phyloP scores from a whole-genome alignment of 2,797 vertebrate genomes.

The Alcedo atthis region DNA sequence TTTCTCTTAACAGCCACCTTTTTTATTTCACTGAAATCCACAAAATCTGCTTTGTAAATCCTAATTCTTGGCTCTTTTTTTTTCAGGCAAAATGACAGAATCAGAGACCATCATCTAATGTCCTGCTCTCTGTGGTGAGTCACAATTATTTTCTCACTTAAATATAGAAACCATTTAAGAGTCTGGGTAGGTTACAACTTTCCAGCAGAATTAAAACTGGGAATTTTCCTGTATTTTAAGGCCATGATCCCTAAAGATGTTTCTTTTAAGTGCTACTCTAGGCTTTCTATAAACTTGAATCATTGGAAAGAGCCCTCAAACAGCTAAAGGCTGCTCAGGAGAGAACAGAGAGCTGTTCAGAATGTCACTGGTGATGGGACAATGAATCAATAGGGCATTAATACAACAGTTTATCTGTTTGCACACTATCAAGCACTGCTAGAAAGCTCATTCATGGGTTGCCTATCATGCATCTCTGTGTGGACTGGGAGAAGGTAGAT shows the following conservation, averaged over 20 bases:
- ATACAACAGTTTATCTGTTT: background rate
- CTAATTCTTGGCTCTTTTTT: background rate
- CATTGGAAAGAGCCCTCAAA: background rate
- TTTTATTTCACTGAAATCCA: background rate
- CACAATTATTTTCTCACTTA: constrained; percentile 22
- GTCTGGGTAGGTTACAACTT: background rate
- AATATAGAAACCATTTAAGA: background rate
- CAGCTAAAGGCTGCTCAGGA: background rate
- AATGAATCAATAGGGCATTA: background rate
- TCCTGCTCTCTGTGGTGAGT: constrained; percentile 2
- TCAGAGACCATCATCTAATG: background rate
- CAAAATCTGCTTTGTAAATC: constrained; percentile 20
- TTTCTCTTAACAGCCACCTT: background rate
- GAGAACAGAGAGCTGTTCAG: background rate
- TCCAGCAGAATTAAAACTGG: background rate
- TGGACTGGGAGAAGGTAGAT: background rate
- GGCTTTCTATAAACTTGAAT: background rate
- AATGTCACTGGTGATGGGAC: background rate
- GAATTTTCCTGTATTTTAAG: background rate
- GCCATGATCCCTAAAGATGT: background rate
- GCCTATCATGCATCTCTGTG: background rate
- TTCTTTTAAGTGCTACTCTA: background rate
- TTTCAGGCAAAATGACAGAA: constrained; percentile 15
- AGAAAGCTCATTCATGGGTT: background rate
- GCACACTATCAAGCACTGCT: background rate